Evolutionary conservation across 1,140 invertebrate species (phyloP).

Genomic region (Drosophila virilis): DNA sequence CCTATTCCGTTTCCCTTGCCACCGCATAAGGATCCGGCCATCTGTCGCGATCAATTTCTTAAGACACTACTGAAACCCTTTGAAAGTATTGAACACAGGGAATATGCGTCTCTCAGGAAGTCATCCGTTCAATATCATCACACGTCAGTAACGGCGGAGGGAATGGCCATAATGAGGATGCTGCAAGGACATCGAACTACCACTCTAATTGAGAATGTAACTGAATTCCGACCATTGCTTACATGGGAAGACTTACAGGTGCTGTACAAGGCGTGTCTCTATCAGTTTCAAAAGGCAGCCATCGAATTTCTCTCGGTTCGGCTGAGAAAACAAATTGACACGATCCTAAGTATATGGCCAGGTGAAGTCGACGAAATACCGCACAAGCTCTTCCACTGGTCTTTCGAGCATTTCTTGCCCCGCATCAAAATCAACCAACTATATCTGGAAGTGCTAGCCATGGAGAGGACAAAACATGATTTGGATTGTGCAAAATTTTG

Average conservation of each 20-base stretch:
- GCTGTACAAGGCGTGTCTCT: background rate
- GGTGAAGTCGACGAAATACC: constrained; percentile 25
- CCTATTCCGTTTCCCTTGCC: constrained; percentile 46
- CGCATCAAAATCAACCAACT: constrained; percentile 30
- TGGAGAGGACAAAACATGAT: constrained; percentile 25
- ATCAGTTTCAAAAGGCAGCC: constrained; percentile 37
- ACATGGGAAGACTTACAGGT: background rate
- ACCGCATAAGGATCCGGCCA: constrained; percentile 26
- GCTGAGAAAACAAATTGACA: constrained; percentile 27
- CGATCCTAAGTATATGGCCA: constrained; percentile 36
- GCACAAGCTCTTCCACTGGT: constrained; percentile 52
- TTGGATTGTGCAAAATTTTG: constrained; percentile 56
- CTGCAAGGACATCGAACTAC: background rate
- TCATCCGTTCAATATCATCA: background rate
- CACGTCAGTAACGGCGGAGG: constrained; percentile 2
- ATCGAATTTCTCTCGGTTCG: constrained; percentile 44
- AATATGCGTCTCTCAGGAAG: background rate
- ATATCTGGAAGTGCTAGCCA: constrained; percentile 51
- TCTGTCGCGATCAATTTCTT: constrained; percentile 55
- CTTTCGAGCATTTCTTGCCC: constrained; percentile 37
- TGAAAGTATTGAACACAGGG: too few relatives aligned
- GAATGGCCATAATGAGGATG: constrained; percentile 14
- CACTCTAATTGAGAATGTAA: background rate
- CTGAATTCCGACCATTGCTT: background rate
- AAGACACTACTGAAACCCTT: background rate